Conservation (phyloP, 2,113 vertebrate species). For the Calidris pygmaea region DNA sequence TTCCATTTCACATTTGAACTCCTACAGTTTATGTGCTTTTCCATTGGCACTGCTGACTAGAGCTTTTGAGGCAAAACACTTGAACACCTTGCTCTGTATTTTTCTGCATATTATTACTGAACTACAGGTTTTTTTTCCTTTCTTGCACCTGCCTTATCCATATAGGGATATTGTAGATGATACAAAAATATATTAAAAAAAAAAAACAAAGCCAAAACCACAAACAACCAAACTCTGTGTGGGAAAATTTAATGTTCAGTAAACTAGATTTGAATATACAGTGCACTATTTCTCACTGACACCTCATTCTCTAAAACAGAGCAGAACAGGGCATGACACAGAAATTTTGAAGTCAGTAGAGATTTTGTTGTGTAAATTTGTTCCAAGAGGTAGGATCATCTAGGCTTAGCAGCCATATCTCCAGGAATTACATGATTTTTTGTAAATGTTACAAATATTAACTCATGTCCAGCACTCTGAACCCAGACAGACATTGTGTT, state of each 20-base stretch:
- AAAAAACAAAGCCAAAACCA: neutral
- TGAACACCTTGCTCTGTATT: neutral
- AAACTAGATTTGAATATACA: neutral
- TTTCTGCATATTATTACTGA: neutral
- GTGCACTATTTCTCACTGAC: neutral
- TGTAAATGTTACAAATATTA: neutral
- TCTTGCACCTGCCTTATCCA: neutral
- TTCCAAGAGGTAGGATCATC: neutral
- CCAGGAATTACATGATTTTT: neutral
- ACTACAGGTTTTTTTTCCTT: neutral
- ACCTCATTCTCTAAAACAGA: neutral
- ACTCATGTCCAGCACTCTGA: neutral
- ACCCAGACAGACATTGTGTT: rapidly evolving
- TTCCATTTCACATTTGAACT: neutral
- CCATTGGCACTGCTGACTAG: neutral
- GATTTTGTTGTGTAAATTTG: neutral
- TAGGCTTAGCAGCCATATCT: neutral
- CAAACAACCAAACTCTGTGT: neutral
- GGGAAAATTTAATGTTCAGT: neutral
- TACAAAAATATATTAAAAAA: neutral
- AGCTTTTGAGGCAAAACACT: neutral
- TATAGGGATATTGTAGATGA: neutral
- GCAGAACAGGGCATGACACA: rapidly evolving
- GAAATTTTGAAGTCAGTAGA: neutral
- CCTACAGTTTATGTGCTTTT: neutral